These are phyloP conservation scores for Zoanthus solanderi DNA, from an alignment of 92 coral and sea anemone genomes.

Conservation along the genomic window DNA sequence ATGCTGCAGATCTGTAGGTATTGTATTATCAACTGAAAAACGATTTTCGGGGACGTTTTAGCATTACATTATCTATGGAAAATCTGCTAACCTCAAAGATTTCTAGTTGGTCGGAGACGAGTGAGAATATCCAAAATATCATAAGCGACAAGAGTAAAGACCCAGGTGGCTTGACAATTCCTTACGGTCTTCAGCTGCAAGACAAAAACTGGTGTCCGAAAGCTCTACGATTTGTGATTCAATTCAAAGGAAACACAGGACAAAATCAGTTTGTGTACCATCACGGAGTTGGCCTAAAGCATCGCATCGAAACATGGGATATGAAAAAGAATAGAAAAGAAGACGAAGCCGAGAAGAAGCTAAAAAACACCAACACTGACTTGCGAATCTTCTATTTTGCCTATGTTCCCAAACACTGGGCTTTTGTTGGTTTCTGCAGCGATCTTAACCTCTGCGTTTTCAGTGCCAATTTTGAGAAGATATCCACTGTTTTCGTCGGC, in stretches of 20 bases:
- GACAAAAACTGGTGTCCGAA: constrained; percentile 79
- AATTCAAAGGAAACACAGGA: constrained; percentile 54
- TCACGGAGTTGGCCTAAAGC: constrained; percentile 91
- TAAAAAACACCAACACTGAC: constrained; percentile 60
- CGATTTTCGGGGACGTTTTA: not conserved
- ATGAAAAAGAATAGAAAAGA: constrained; percentile 66
- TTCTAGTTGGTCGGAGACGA: constrained; percentile 71
- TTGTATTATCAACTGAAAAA: not conserved
- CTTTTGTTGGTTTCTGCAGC: constrained; percentile 74
- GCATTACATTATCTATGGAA: constrained; percentile 7
- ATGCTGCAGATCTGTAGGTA: not conserved
- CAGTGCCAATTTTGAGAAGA: constrained; percentile 73
- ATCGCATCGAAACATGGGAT: constrained; percentile 87
- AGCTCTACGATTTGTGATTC: constrained; percentile 65
- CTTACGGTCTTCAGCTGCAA: constrained; percentile 85
- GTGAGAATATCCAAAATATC: constrained; percentile 55
- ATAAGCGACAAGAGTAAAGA: constrained; percentile 55
- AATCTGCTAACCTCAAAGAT: constrained; percentile 64
- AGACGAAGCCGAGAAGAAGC: constrained; percentile 53
- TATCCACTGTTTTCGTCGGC: constrained; percentile 76
- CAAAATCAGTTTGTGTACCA: constrained; percentile 84
- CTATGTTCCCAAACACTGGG: constrained; percentile 80
- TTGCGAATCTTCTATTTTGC: constrained; percentile 73
- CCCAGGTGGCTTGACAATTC: constrained; percentile 53
- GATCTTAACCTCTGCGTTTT: constrained; percentile 81